Conservation (phyloP, 2,113 vertebrate species). For the Eublepharis macularius region DNA sequence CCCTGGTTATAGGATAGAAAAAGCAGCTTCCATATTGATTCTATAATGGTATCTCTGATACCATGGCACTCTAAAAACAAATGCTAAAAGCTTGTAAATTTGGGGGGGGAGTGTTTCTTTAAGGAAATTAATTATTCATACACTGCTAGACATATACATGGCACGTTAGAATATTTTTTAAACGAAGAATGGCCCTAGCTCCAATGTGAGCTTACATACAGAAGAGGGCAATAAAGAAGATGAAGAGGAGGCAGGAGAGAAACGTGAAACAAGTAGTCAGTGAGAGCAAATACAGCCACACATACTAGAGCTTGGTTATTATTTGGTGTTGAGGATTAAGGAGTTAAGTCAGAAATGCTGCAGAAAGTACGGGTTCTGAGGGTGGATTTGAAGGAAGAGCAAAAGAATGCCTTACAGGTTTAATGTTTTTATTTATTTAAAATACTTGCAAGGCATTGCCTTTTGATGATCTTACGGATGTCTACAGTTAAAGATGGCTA, state of each 20-base stretch:
- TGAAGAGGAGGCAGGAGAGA: not conserved
- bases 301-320: not conserved
- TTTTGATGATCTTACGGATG: slow-evolving; percentile 64
- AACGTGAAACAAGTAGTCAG: not conserved
- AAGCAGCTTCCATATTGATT: too few species aligned
- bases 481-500: slow-evolving; percentile 43
- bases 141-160: not conserved
- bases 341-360: not conserved
- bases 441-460: not conserved
- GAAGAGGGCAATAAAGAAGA: not conserved
- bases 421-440: not conserved
- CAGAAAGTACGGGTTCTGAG: not conserved
- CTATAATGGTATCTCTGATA: too few species aligned
- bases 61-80: too few species aligned
- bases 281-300: not conserved
- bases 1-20: too few species aligned
- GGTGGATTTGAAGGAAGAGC: not conserved
- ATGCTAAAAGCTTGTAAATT: too few species aligned
- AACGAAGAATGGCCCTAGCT: not conserved
- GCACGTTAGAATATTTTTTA: too few species aligned
- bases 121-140: not conserved
- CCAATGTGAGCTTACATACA: not conserved
- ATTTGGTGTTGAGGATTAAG: not conserved
- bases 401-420: too few species aligned
- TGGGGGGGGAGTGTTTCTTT: not conserved